These are phyloP conservation scores for Nestor notabilis DNA, from an alignment of 2,113 vertebrate genomes.

Conservation along the genomic window DNA sequence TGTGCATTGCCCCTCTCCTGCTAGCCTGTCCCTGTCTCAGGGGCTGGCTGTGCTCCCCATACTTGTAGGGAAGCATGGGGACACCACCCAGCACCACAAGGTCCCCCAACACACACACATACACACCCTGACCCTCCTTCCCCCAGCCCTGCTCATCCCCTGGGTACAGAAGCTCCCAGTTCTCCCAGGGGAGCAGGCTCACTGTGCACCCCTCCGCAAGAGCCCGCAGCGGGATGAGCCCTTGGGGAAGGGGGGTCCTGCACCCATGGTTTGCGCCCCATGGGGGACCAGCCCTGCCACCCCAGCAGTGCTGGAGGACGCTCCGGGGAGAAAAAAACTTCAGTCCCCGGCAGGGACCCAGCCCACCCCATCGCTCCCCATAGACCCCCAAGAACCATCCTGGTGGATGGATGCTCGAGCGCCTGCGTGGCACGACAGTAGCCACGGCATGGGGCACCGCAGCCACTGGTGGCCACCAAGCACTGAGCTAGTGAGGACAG, in stretches of 20 bases:
- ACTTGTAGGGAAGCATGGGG: background rate
- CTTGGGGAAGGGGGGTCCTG: background rate
- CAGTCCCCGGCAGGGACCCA: background rate
- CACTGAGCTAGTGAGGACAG: fast-evolving
- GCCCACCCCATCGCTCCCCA: background rate
- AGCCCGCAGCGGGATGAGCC: background rate
- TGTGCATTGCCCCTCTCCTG: background rate
- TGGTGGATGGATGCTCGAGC: background rate
- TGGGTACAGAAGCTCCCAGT: background rate
- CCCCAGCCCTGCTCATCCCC: background rate
- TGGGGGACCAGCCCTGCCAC: background rate
- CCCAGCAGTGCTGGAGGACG: background rate
- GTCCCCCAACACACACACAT: background rate
- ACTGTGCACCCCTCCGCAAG: background rate
- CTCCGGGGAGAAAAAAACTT: background rate
- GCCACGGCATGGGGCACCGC: background rate
- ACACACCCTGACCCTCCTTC: background rate
- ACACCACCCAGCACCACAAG: background rate
- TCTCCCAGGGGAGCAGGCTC: background rate
- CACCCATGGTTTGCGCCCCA: background rate
- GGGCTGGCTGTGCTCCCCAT: background rate
- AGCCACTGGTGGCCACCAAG: background rate
- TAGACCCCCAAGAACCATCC: background rate
- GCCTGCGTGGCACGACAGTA: fast-evolving
- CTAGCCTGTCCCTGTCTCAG: fast-evolving